Conservation (phyloP, 2,888 invertebrate genomes). For the Teleogryllus oceanicus region DNA sequence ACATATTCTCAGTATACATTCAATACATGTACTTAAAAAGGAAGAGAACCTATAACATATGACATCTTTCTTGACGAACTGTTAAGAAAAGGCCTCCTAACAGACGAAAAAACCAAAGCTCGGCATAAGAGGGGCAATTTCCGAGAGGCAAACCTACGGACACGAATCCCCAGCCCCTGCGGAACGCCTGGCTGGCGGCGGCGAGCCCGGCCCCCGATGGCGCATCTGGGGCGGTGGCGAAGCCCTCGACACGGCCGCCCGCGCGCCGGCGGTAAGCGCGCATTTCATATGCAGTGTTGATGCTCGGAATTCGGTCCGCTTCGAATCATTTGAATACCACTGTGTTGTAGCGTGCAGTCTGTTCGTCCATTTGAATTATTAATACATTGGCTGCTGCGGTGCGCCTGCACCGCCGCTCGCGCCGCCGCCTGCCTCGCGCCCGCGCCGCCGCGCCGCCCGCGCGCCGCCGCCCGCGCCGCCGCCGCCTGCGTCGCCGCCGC, state of each 20-base stretch:
- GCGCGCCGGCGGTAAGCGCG: neutral
- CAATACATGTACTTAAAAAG: no score
- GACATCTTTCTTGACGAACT: no score
- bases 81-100: no score
- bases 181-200: neutral
- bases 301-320: constrained; percentile 29
- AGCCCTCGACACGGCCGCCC: no score
- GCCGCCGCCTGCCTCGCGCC: neutral
- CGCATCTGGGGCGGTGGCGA: neutral
- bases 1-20: no score
- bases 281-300: constrained; percentile 34
- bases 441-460: no score
- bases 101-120: no score
- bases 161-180: no score
- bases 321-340: constrained; percentile 30
- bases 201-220: neutral
- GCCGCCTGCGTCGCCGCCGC: no score
- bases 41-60: no score
- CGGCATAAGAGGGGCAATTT: no score
- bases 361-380: constrained; percentile 30
- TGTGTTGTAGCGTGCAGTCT: constrained; percentile 20
- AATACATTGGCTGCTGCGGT: constrained; percentile 21
- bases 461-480: neutral
- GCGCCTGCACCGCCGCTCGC: neutral
- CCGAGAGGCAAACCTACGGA: no score